These are phyloP conservation scores for Microdon myrmicae DNA, from an alignment of 2,888 invertebrate genomes.

Conservation along the genomic window DNA sequence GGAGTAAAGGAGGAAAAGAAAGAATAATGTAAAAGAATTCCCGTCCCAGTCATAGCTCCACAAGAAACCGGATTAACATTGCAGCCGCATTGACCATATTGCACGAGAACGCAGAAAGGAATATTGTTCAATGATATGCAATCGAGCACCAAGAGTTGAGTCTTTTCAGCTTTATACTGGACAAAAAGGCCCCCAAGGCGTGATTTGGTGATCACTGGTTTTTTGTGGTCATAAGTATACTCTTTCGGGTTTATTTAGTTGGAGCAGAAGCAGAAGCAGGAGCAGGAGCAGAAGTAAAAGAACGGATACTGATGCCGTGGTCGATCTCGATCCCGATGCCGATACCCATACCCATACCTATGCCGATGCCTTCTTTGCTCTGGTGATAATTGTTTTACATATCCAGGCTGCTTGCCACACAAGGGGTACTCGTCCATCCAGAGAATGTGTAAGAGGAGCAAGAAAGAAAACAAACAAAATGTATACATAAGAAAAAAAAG, in stretches of 20 bases:
- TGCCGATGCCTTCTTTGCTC: conserved; percentile 16
- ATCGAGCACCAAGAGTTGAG: no score
- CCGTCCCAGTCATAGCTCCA: not conserved
- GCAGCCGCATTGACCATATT: conserved; percentile 45
- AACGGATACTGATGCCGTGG: not conserved
- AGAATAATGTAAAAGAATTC: not conserved
- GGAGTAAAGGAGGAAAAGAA: not conserved
- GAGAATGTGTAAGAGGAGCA: conserved; percentile 2
- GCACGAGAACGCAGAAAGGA: conserved; percentile 9
- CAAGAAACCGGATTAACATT: conserved; percentile 24
- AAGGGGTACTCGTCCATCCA: conserved; percentile 18
- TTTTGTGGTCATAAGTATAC: conserved; percentile 50
- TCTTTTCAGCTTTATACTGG: conserved; percentile 33
- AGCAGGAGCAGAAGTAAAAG: not conserved
- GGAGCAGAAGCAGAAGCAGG: conserved; percentile 19
- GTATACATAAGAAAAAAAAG: conserved; percentile 1
- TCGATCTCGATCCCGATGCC: conserved; percentile 11
- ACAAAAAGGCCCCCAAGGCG: conserved; percentile 49
- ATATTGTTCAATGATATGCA: conserved; percentile 43
- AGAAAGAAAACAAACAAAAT: conserved; percentile 2
- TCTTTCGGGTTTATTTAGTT: conserved; percentile 29
- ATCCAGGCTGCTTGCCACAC: conserved; percentile 33
- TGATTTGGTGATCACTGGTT: conserved; percentile 51
- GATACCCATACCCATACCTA: no score
- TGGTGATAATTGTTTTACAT: conserved; percentile 50